Evolutionary conservation across 2,113 vertebrate genomes (phyloP), one percentile per base, ranked within the genome.

Genomic region (Entomyzon cyanotis): DNA sequence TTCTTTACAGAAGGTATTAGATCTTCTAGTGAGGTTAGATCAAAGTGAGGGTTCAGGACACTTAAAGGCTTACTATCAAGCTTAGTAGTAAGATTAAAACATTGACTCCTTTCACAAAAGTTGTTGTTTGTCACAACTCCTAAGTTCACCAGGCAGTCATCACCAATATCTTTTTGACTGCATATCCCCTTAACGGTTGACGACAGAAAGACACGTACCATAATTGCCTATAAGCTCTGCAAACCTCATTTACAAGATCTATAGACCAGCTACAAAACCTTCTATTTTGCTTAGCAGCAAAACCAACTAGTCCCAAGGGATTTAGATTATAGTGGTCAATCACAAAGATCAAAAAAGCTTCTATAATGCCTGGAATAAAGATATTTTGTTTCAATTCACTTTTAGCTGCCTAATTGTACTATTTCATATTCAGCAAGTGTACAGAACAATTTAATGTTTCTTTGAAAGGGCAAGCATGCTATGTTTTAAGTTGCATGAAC

Each of bases 221-320:
- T 59, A 82, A 52, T 3, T 39, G 52, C 49, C 60, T 67, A 12
- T 68, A 64, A 75, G 30, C 82, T 71, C 62, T 55, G 67, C 70
- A 85, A 49, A 85, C 46, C 24, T 82, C 20, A 62, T 58, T 80
- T 79, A 62, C 58, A 90, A 94, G 49, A 89, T 68, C 74, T 74
- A 70, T 27, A 94, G 52, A 82, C 22, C 27, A 69, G 91, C 63
- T 80, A 53, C 76, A 84, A 76, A 90, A 77, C 58, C 50, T 65
- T 81, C 50, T 64, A 31, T 94, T 94, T 80, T 69, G 91, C 88
- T 80, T 90, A 80, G 79, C 95, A 90, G 71, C 86, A 92, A 94
- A 94, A 94, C 27, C 78, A 69, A 18, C 67, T 83, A 91, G 88
- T 85, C 74, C 67, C 28, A 59, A 81, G 76, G 83, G 76, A 92